phyloP scores from a whole-genome alignment of 2,797 vertebrate species.

The Sebastes trivittatus region DNA sequence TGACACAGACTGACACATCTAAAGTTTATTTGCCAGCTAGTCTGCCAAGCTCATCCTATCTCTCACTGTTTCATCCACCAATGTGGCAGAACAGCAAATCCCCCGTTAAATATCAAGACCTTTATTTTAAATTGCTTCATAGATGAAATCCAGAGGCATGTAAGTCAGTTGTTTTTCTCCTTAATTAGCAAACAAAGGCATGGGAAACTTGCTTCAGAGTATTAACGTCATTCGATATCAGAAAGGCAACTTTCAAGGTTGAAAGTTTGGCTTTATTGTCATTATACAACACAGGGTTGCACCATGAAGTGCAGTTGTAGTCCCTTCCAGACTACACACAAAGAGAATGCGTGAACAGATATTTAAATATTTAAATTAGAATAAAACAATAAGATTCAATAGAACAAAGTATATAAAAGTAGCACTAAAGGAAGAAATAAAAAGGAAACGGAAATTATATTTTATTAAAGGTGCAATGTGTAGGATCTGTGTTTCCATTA shows the following conservation, averaged over 20 bases:
- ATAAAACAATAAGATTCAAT: neutral
- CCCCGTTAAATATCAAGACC: slow-evolving; percentile 11
- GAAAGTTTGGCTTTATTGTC: neutral
- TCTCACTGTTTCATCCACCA: slow-evolving; percentile 18
- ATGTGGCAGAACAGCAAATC: slow-evolving; percentile 29
- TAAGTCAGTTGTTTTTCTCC: neutral
- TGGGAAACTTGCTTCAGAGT: neutral
- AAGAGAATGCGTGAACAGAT: rapidly evolving
- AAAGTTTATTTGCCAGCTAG: slow-evolving; percentile 34
- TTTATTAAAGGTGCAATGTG: too few relatives aligned
- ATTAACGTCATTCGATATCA: neutral
- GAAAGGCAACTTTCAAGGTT: neutral
- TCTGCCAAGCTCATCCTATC: slow-evolving; percentile 17
- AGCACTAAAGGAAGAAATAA: neutral
- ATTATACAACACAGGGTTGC: neutral
- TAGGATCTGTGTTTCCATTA: too few relatives aligned
- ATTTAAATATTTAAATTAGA: neutral
- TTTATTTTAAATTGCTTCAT: slow-evolving; percentile 23
- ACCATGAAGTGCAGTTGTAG: neutral
- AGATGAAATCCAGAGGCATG: neutral
- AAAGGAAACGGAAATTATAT: neutral
- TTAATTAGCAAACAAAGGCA: slow-evolving; percentile 5
- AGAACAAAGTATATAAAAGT: neutral
- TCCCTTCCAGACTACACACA: neutral
- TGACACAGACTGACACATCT: slow-evolving; percentile 53